phyloP scores from a whole-genome alignment of 2,113 vertebrate species.

The Oreochromis aureus region DNA sequence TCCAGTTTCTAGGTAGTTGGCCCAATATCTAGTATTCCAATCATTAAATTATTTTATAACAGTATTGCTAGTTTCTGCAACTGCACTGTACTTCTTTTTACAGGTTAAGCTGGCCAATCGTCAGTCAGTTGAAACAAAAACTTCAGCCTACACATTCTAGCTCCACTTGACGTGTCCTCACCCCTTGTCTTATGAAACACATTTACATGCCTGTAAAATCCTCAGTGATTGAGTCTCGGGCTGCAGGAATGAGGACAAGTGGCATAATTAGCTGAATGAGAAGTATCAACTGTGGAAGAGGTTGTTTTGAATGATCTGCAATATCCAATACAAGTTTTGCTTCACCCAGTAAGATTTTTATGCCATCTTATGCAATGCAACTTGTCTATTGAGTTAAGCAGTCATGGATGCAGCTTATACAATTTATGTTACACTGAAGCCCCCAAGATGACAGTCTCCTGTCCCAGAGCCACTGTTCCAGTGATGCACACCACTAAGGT shows the following conservation, averaged over 20 bases:
- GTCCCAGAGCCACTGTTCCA: background rate
- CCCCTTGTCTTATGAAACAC: background rate
- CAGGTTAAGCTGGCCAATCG: background rate
- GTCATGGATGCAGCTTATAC: background rate
- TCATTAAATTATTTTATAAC: background rate
- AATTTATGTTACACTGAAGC: background rate
- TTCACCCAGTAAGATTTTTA: background rate
- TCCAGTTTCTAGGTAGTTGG: background rate
- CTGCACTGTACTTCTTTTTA: background rate
- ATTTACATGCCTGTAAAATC: background rate
- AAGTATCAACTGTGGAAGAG: background rate
- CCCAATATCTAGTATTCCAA: background rate
- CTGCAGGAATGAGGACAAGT: background rate
- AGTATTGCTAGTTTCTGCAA: accelerated
- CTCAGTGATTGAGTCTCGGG: background rate
- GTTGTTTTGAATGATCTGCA: background rate
- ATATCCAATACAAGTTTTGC: background rate
- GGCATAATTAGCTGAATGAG: background rate
- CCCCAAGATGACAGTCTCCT: background rate
- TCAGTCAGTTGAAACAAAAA: background rate
- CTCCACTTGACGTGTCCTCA: background rate
- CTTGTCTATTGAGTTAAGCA: background rate
- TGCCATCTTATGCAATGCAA: background rate
- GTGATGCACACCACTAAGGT: background rate
- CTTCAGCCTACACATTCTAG: background rate